Evolutionary conservation across 2,113 vertebrate species (phyloP), one percentile per base, ranked within the genome.

Genomic region (Bungarus multicinctus): DNA sequence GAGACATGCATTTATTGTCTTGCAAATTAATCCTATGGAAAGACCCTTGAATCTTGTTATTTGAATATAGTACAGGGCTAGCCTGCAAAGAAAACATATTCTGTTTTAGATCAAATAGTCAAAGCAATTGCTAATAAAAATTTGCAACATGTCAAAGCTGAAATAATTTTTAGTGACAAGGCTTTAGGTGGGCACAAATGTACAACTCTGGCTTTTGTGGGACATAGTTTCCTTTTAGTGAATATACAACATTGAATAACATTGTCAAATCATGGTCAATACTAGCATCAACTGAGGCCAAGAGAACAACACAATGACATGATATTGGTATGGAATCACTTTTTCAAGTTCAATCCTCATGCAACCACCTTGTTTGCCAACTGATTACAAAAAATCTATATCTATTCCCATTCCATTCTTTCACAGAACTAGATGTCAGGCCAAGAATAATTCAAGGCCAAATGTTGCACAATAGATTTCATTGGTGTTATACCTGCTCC

Each of bases 321-420:
- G 94, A n/a, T 34, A 52, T 89, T 97, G 96, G 95, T 50, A 0
- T 0, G 22, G 25, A 92, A 94, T 93, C 94, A 52, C 86, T 88
- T 55, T 52, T 53, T 20, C 50, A 53, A 93, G 87, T 91, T 88
- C 91, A 91, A 60, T 92, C 92, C 93, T 74, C 86, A 30, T 2
- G 18, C 57, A 92, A 86, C 87, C 25, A 10, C 85, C 90, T 89
- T 11, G 23, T 89, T 94, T 94, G 96, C 95, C 94, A 96, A 86
- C n/a, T 60, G 54, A 27, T 69, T 81, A 47, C 1, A 93, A 88
- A 39, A 16, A 43, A 87, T 57, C 74, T 81, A 81, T 52, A 30
- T 18, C 90, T 87, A 57, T 1, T 0, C 50, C 89, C 39, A 20
- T 30, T 90, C 58, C 53, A 64, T 43, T 87, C 2, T 25, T 20